Conservation (phyloP, 1,140 invertebrate genomes). For the Diorhabda elongata region DNA sequence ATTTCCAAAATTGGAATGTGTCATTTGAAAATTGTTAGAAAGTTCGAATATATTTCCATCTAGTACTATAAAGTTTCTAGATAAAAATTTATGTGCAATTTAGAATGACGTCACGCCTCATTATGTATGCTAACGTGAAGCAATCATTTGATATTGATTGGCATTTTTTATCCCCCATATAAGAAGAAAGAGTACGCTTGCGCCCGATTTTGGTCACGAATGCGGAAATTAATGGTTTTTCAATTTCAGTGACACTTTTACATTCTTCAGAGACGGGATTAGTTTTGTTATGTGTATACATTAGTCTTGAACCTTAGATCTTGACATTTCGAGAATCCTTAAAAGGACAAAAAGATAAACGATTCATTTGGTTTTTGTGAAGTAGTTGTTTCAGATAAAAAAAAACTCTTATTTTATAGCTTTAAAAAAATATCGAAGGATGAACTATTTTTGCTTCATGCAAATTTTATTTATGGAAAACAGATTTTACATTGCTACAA, state of each 20-base stretch:
- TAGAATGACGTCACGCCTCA: constrained; percentile 42
- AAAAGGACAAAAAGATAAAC: no score
- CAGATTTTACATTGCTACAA: no score
- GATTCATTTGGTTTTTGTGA: no score
- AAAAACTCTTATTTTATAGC: no score
- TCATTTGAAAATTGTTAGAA: no score
- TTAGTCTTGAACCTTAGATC: background rate
- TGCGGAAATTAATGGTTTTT: constrained; percentile 40
- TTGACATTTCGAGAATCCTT: background rate
- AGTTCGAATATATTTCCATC: background rate
- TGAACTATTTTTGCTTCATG: no score
- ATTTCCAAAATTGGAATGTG: no score
- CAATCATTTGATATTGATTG: constrained; percentile 45
- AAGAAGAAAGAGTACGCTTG: constrained; percentile 30
- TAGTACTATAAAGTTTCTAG: background rate
- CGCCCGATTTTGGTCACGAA: constrained; percentile 35
- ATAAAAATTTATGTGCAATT: constrained; percentile 19
- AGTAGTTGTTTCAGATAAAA: no score
- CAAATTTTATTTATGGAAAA: no score
- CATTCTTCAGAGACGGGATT: background rate
- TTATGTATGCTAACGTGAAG: constrained; percentile 43
- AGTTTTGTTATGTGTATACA: background rate
- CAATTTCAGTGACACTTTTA: constrained; percentile 29
- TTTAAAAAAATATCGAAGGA: no score
- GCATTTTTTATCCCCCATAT: constrained; percentile 37